phyloP scores from a whole-genome alignment of 2,113 vertebrate genomes.

The Strix uralensis region DNA sequence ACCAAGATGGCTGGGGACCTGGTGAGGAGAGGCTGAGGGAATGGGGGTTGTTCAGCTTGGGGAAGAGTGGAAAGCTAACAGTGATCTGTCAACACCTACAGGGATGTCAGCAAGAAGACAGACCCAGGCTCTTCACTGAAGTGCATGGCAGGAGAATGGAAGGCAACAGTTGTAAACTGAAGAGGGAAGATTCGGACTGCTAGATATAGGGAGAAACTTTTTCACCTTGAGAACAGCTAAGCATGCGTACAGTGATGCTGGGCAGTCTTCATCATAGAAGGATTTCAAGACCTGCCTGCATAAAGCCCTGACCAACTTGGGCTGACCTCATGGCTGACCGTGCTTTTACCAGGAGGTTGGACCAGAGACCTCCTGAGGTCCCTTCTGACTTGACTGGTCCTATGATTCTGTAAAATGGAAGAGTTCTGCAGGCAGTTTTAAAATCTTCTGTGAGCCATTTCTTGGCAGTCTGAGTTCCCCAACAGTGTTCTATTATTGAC shows the following conservation, averaged over 20 bases:
- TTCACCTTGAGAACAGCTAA: neutral
- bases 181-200: neutral
- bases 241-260: neutral
- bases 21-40: neutral
- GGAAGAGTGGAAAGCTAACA: neutral
- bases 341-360: neutral
- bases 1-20: neutral
- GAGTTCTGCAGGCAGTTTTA: neutral
- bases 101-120: neutral
- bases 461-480: neutral
- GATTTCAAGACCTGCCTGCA: neutral
- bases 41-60: accelerated
- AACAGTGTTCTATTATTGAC: neutral
- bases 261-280: neutral
- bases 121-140: neutral
- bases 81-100: neutral
- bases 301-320: neutral
- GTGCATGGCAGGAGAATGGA: neutral
- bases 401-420: neutral
- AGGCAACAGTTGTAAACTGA: neutral
- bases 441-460: neutral
- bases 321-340: neutral
- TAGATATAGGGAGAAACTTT: neutral
- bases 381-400: neutral
- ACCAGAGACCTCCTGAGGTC: neutral